These are phyloP conservation scores for Aphaenogaster ashmeadi DNA, from an alignment of 1,140 invertebrate genomes.

Conservation along the genomic window DNA sequence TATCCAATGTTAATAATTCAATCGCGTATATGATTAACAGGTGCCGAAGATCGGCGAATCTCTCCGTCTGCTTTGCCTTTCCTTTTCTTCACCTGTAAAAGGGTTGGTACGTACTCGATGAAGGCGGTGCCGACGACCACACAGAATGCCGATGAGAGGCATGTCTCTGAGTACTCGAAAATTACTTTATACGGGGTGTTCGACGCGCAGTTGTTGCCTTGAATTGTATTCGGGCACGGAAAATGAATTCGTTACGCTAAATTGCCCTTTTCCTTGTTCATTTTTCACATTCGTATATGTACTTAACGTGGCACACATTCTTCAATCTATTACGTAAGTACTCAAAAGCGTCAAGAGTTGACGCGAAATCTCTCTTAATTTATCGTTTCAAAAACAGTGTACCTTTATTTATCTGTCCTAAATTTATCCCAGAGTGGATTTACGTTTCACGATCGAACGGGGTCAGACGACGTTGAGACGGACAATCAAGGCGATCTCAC, in stretches of 20 bases:
- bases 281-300: background rate
- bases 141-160: conserved; percentile 74
- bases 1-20: conserved; percentile 84
- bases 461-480: background rate
- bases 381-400: background rate
- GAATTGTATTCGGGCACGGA: background rate
- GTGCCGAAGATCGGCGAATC: conserved; percentile 70
- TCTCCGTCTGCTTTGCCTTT: conserved; percentile 43
- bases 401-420: background rate
- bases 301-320: background rate
- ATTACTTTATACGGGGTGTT: conserved; percentile 78
- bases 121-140: conserved; percentile 79
- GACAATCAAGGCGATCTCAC: conserved; percentile 8
- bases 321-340: background rate
- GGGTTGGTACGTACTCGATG: conserved; percentile 63
- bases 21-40: conserved; percentile 82
- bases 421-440: background rate
- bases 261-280: background rate
- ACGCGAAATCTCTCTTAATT: background rate
- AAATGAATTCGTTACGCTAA: background rate
- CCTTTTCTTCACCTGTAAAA: conserved; percentile 60
- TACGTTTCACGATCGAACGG: conserved; percentile 1
- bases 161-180: conserved; percentile 68
- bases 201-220: conserved; percentile 22
- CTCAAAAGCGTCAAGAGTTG: background rate